A percentile compares a stretch with the other conserved stretches of the same genome.
Evolutionary conservation across 2,113 vertebrate genomes (phyloP).

Genomic region (Bos javanicus): DNA sequence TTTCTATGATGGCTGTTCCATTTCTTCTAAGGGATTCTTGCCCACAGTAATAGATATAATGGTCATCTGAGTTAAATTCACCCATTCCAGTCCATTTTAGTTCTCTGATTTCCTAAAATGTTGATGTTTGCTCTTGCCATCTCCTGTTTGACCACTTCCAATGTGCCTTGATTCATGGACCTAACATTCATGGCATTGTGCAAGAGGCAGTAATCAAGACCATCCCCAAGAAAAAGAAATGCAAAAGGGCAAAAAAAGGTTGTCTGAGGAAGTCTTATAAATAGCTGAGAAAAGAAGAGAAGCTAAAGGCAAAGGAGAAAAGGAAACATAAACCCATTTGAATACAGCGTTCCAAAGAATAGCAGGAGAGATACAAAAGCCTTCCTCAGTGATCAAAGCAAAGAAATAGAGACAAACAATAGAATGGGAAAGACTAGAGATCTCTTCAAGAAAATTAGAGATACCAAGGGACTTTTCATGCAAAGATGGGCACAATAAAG

Average conservation of each 20-base stretch:
- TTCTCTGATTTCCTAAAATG: background rate
- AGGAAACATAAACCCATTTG: background rate
- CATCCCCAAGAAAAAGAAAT: background rate
- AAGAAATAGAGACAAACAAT: background rate
- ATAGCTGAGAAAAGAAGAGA: background rate
- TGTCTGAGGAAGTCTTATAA: background rate
- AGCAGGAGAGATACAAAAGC: background rate
- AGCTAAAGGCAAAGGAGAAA: background rate
- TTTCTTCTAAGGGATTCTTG: background rate
- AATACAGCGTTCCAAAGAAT: background rate
- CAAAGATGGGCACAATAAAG: too few relatives aligned
- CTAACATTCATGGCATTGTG: background rate
- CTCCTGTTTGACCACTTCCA: background rate
- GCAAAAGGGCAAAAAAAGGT: background rate
- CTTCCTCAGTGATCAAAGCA: background rate
- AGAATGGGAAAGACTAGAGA: background rate
- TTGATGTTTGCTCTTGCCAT: background rate
- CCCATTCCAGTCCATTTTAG: background rate
- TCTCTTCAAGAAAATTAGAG: background rate
- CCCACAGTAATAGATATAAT: background rate
- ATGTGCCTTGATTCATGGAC: background rate
- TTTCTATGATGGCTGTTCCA: background rate
- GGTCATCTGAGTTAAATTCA: background rate
- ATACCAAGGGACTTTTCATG: background rate
- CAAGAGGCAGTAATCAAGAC: background rate